These are phyloP conservation scores for Dexiosoma caninum DNA, from an alignment of 2,888 invertebrate genomes.

Conservation along the genomic window DNA sequence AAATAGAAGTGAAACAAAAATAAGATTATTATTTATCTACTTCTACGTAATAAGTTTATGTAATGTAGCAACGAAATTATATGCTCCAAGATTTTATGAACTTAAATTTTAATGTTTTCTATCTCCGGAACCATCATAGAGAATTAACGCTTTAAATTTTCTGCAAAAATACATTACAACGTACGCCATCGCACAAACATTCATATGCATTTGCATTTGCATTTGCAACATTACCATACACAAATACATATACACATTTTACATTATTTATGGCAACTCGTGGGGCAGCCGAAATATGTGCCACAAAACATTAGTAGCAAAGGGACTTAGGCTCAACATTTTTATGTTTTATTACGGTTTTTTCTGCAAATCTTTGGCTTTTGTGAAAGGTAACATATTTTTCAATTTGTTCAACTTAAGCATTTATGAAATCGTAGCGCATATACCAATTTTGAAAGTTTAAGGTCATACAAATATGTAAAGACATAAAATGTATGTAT, in stretches of 20 bases:
- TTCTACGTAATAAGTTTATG: neutral
- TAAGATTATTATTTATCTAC: no score
- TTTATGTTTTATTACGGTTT: conserved; percentile 5
- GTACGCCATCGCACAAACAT: neutral
- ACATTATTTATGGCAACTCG: conserved; percentile 48
- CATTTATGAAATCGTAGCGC: neutral
- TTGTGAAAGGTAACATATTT: conserved; percentile 38
- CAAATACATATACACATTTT: conserved; percentile 18
- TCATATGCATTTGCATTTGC: neutral
- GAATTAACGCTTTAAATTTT: neutral
- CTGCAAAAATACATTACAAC: no score
- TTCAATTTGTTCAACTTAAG: conserved; percentile 46
- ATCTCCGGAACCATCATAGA: neutral
- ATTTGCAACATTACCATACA: conserved; percentile 12
- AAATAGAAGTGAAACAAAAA: no score
- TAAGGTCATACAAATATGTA: conserved; percentile 27
- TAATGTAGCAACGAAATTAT: neutral
- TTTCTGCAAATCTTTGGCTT: neutral
- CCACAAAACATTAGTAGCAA: conserved; percentile 17
- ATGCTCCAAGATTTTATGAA: no score
- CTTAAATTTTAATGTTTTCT: neutral
- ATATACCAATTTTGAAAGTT: neutral
- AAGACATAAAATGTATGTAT: no score
- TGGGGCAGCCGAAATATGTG: conserved; percentile 12
- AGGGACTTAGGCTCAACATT: conserved; percentile 22